These are phyloP conservation scores for Pollimyrus isidori DNA, from an alignment of 2,113 vertebrate genomes.

Conservation along the genomic window DNA sequence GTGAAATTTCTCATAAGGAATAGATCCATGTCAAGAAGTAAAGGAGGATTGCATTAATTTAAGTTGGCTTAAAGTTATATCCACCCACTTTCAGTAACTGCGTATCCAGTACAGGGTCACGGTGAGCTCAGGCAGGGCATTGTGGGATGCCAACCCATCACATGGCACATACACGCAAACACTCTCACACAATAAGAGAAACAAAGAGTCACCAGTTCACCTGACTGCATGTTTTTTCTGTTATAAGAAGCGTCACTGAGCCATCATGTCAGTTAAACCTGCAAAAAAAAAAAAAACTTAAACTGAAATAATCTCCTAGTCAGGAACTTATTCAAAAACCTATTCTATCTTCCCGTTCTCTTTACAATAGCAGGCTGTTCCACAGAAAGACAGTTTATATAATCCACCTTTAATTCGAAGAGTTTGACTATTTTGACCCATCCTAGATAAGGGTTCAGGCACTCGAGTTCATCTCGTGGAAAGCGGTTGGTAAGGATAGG, in stretches of 20 bases:
- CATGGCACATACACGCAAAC: not conserved
- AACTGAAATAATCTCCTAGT: not conserved
- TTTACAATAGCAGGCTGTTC: not conserved
- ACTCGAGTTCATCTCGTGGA: not conserved
- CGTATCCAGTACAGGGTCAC: not conserved
- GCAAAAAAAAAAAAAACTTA: not conserved
- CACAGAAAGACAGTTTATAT: not conserved
- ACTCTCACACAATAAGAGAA: not conserved
- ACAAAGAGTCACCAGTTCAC: not conserved
- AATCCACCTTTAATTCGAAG: not conserved
- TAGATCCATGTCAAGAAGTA: not conserved
- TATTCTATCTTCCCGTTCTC: not conserved
- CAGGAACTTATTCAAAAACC: not conserved
- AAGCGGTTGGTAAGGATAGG: not conserved
- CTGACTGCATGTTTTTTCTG: not conserved
- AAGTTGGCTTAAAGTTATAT: not conserved
- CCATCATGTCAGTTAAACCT: not conserved
- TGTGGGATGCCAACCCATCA: not conserved
- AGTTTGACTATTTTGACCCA: not conserved
- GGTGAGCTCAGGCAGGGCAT: not conserved
- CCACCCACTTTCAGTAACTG: not conserved
- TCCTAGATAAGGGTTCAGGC: not conserved
- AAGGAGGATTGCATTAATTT: not conserved
- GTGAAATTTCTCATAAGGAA: not conserved
- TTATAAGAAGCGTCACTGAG: not conserved